phyloP scores from a whole-genome alignment of 1,140 invertebrate genomes.

The Drosophila rufa region DNA sequence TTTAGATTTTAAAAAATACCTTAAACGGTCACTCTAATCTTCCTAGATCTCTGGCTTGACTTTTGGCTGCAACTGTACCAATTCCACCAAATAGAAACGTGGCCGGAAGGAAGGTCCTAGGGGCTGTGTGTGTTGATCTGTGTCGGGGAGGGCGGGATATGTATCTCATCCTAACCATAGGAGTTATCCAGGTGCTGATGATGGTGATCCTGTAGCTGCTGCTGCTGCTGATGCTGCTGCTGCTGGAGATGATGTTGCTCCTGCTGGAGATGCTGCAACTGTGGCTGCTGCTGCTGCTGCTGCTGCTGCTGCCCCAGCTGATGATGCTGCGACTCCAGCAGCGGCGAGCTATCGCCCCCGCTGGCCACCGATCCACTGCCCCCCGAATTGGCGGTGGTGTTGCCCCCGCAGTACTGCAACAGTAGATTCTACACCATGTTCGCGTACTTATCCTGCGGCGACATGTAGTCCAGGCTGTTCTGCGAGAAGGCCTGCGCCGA shows the following conservation, averaged over 20 bases:
- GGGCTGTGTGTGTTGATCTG: neutral
- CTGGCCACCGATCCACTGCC: constrained; percentile 47
- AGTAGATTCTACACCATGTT: constrained; percentile 85
- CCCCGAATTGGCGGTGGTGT: constrained; percentile 51
- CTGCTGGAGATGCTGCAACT: neutral
- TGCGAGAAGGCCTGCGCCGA: constrained; percentile 84
- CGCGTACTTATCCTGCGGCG: constrained; percentile 84
- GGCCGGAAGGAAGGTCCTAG: too few species aligned
- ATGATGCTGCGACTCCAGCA: constrained; percentile 13
- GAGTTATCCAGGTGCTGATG: constrained; percentile 31
- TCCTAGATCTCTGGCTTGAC: too few species aligned
- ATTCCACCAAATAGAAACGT: neutral
- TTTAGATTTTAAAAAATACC: too few species aligned
- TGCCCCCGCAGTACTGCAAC: constrained; percentile 76
- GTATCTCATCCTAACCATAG: constrained; percentile 27
- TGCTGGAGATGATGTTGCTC: constrained; percentile 17
- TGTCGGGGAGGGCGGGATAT: constrained; percentile 41
- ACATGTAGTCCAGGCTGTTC: constrained; percentile 85
- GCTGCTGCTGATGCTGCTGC: neutral
- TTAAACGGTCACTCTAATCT: too few species aligned
- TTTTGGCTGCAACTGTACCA: neutral
- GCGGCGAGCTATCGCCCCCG: constrained; percentile 20
- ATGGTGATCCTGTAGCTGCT: constrained; percentile 15
- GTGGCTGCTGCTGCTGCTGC: constrained; percentile 16
- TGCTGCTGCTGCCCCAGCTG: neutral